These are phyloP conservation scores for Dermatemys mawii DNA, from an alignment of 2,113 vertebrate species.

Conservation along the genomic window DNA sequence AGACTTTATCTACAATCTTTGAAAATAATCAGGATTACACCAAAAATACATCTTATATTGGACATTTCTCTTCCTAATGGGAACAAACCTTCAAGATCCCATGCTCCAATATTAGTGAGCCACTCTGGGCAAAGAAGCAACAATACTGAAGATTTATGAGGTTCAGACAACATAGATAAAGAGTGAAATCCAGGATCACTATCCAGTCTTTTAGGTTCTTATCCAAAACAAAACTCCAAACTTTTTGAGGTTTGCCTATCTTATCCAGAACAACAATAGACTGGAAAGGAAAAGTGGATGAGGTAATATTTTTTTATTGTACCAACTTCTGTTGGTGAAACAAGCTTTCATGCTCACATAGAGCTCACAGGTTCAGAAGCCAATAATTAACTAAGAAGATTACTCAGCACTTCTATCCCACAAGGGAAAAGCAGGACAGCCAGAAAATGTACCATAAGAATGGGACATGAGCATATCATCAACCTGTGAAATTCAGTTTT, in stretches of 20 bases:
- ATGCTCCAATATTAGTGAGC: neutral
- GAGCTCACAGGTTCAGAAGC: neutral
- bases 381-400: neutral
- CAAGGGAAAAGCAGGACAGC: conserved; percentile 56
- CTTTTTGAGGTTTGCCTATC: conserved; percentile 36
- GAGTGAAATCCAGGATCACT: neutral
- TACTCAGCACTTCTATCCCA: neutral
- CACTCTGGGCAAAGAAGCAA: neutral
- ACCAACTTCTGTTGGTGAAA: neutral
- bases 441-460: conserved; percentile 54
- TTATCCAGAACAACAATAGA: conserved; percentile 58
- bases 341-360: neutral
- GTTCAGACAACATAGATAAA: fast-evolving
- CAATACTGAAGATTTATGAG: neutral
- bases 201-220: neutral
- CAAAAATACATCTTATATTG: neutral
- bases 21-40: neutral
- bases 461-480: conserved; percentile 7
- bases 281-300: neutral
- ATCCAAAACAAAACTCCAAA: conserved; percentile 52
- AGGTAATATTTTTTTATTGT: neutral
- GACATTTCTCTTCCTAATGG: neutral
- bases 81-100: neutral
- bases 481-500: conserved; percentile 47
- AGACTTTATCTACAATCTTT: neutral